These are phyloP conservation scores for Botia kubotai DNA, from an alignment of 2,797 vertebrate genomes.

Conservation along the genomic window DNA sequence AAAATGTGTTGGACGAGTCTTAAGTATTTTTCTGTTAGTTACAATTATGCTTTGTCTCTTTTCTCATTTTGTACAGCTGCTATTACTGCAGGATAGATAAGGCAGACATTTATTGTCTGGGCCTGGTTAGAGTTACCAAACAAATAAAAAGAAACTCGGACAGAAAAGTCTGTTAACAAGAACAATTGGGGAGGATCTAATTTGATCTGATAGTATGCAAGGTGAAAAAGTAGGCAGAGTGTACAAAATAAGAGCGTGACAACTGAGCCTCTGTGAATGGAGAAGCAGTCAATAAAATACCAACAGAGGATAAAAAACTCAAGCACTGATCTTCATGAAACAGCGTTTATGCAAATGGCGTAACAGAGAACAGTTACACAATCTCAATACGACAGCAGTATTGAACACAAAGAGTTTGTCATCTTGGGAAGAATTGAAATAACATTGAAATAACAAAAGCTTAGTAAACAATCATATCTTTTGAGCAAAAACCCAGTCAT, in stretches of 20 bases:
- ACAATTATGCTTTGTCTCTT: neutral
- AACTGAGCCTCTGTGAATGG: neutral
- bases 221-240: neutral
- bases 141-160: neutral
- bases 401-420: slow-evolving; percentile 78
- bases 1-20: neutral
- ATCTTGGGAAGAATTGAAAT: slow-evolving; percentile 67
- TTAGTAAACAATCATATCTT: slow-evolving; percentile 73
- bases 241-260: neutral
- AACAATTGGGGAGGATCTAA: neutral
- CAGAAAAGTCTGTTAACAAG: neutral
- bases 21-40: neutral
- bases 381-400: slow-evolving; percentile 80
- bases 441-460: slow-evolving; percentile 70
- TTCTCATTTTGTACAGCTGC: neutral
- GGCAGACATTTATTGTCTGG: neutral
- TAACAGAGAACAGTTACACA: slow-evolving; percentile 80
- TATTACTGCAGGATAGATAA: neutral
- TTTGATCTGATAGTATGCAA: neutral
- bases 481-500: slow-evolving; percentile 70
- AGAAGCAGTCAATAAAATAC: neutral
- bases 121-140: neutral
- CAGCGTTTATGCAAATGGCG: slow-evolving; percentile 84
- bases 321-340: slow-evolving; percentile 73
- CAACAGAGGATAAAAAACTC: slow-evolving; percentile 42